Percentiles rank a stretch among this genome's conserved stretches.
These are phyloP conservation scores for Notarius lentiginosus DNA, from an alignment of 2,113 vertebrate species.

Conservation along the genomic window DNA sequence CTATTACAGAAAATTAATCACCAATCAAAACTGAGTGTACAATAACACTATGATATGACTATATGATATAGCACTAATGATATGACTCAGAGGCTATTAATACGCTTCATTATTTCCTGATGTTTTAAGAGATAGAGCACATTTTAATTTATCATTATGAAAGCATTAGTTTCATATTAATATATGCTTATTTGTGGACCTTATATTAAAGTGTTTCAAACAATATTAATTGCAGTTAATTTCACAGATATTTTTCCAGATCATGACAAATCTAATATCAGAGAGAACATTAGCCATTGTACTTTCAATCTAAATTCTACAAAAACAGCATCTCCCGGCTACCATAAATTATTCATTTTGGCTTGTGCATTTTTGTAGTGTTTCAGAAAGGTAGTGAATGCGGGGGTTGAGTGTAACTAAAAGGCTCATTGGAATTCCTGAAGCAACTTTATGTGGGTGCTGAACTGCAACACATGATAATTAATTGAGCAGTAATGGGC, in stretches of 20 bases:
- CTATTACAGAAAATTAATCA: background rate
- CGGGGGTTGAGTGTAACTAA: constrained; percentile 24
- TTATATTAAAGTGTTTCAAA: background rate
- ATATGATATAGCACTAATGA: background rate
- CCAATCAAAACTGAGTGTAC: background rate
- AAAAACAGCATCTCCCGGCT: constrained; percentile 9
- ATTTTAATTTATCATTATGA: background rate
- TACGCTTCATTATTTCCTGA: background rate
- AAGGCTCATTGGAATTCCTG: constrained; percentile 37
- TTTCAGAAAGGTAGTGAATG: background rate
- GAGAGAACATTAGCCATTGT: background rate
- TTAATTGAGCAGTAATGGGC: constrained; percentile 36
- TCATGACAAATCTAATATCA: background rate
- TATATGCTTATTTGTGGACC: background rate
- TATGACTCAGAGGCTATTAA: background rate
- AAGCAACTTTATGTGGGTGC: constrained; percentile 26
- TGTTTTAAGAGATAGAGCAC: background rate
- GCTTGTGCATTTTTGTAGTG: constrained; percentile 14
- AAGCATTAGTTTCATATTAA: background rate
- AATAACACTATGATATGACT: background rate
- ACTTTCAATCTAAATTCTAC: constrained; percentile 17
- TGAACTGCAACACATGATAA: constrained; percentile 40
- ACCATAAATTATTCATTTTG: constrained; percentile 24
- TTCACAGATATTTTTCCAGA: background rate
- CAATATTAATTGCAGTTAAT: background rate